Base-by-base conservation (phyloP, 1,140 invertebrate species). In the Euglossa dilemma region DNA sequence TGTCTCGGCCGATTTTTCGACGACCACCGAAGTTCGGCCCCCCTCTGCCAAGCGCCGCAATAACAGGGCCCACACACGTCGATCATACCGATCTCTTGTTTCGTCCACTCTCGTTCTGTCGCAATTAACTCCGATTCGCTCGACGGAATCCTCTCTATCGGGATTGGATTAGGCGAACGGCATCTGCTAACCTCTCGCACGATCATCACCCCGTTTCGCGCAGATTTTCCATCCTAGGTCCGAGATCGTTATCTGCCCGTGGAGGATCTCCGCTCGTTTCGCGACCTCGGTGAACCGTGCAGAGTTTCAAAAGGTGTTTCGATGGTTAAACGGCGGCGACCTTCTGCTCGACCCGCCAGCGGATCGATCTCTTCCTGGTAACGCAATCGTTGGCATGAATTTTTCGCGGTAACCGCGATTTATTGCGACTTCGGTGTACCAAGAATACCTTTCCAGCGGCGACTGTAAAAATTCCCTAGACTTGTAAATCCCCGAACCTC, bases 361-460 rank as follows among this genome's bases (percentile, higher is more conserved):
- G 66, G 47, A 69, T 69, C 45, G 66, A 69, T 69, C 66, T 16
- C 14, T 69, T 69, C 66, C 66, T n/a, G 12, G 66, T 69, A 69
- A 69, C 23, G n/a, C 45, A 69, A 50, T 25, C 11, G 36, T 4
- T 25, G 11, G 23, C 45, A 69, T 69, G 45, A 45, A 69, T 69
- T 69, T 69, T 69, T 50, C 66, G 11, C 36, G 6, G 25, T 18
- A 36, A 8, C 61, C 28, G 61, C 61, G 36, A 28, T 63, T 18
- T 63, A 63, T 63, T 25, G 61, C 16, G 61, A 63, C 25, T 63
- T 16, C 16, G 28, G 12, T 8, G 6, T 12, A 8, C 61, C 25
- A 63, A 7, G 28, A 16, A 16, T 18, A 36, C 28, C 61, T 12
- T 6, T 1, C 36, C 1, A 36, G 36, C 36, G 4, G 36, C 4